phyloP scores from a whole-genome alignment of 1,140 invertebrate species.

The Eriocheir sinensis region DNA sequence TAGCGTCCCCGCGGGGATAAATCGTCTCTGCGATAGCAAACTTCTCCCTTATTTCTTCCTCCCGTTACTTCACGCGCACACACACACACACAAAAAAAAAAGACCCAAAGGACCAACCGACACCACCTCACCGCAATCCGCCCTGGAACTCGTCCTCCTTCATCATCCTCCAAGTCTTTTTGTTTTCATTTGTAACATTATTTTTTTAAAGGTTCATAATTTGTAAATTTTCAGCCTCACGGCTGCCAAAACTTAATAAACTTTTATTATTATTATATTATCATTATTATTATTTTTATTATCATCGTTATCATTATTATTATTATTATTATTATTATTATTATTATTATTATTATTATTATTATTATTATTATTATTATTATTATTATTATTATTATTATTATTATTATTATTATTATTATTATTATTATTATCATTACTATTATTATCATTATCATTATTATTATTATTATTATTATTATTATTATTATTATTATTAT shows the following conservation, averaged over 20 bases:
- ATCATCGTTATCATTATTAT: background rate
- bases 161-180: too few species aligned
- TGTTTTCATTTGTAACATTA: too few species aligned
- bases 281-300: background rate
- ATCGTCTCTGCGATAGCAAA: too few species aligned
- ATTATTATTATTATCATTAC: background rate
- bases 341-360: background rate
- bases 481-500: background rate
- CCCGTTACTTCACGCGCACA: too few species aligned
- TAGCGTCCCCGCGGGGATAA: too few species aligned
- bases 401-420: background rate
- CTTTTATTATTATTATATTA: background rate
- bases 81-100: too few species aligned
- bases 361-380: background rate
- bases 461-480: background rate
- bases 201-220: too few species aligned
- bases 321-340: background rate
- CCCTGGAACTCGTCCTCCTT: too few species aligned
- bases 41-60: too few species aligned
- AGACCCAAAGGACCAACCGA: too few species aligned
- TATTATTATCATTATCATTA: background rate
- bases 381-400: background rate
- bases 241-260: too few species aligned
- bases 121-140: too few species aligned
- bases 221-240: background rate